phyloP scores from a whole-genome alignment of 2,113 vertebrate genomes.

The Salvelinus fontinalis region DNA sequence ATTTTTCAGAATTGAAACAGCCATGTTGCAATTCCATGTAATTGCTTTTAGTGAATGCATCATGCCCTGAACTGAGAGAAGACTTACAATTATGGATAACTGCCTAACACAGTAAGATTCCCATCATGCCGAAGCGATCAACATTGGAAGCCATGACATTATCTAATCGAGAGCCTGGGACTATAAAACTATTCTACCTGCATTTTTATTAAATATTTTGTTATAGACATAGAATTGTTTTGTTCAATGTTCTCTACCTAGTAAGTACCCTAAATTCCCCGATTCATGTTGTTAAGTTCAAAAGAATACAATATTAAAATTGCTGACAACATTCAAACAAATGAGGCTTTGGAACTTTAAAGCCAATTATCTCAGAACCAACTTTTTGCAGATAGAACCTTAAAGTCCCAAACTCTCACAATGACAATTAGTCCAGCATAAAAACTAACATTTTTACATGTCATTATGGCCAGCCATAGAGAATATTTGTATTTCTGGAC shows the following conservation, averaged over 20 bases:
- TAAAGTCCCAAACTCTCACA: too few relatives aligned
- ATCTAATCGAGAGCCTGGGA: neutral
- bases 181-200: too few relatives aligned
- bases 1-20: constrained; percentile 3
- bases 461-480: constrained; percentile 16
- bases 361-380: too few relatives aligned
- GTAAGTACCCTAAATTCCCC: too few relatives aligned
- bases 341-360: too few relatives aligned
- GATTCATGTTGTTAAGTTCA: too few relatives aligned
- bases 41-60: constrained; percentile 20
- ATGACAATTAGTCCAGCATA: constrained; percentile 22
- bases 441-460: constrained; percentile 31
- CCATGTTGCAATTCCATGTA: constrained; percentile 3
- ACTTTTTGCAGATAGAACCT: too few relatives aligned
- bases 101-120: neutral
- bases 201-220: too few relatives aligned
- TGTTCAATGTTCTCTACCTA: too few relatives aligned
- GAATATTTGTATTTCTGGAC: constrained; percentile 20
- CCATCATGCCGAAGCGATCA: neutral
- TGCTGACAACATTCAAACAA: too few relatives aligned
- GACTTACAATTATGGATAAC: neutral
- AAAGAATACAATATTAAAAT: too few relatives aligned
- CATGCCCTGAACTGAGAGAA: neutral
- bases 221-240: too few relatives aligned
- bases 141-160: neutral